Evolutionary conservation across 1,140 invertebrate species (phyloP), one percentile per base, ranked within the genome.

Genomic region (Drosophila pachea): DNA sequence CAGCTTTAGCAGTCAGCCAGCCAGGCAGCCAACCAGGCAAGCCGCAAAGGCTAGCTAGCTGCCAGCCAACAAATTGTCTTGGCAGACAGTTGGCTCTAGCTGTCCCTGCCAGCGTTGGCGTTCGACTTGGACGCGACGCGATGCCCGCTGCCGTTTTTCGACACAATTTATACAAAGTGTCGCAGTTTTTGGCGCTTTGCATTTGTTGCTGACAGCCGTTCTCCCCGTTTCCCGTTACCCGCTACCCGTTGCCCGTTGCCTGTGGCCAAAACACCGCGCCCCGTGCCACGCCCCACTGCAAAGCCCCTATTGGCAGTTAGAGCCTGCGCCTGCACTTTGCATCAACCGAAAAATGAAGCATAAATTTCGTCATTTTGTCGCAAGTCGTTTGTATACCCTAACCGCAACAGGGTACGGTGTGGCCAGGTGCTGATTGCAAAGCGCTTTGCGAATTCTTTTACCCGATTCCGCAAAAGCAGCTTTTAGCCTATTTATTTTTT

Each of bases 281-380:
- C 7, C 11, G 32, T 33, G 32, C 40, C 68, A 58, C 68, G 68
- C 62, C 68, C 68, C 48, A 52, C 33, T 59, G 42, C 33, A 40
- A 31, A 56, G 59, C 66, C 58, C 49, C 59, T 62, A 64, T 62
- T 58, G 40, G 54, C 49, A 16, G 49, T n/a, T 31, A 32, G 4
- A 35, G 9, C 22, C 11, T 32, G 45, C 55, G 60, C 58, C 79
- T 81, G 78, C 78, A 82, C 78, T 82, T 82, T 83, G 74, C 78
- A 66, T 49, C 68, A 70, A 53, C 61, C 40, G 7, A 76, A 76
- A 83, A 84, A 75, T 74, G 55, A 60, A 76, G 59, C 79, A 83
- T 86, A 83, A 83, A 83, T 83, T 83, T 83, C 79, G 81, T 79
- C 79, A 83, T 83, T 86, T 83, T 83, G 79, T 83, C 81, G 83